phyloP scores from a whole-genome alignment of 1,140 invertebrate species.

The Papilio glaucus region DNA sequence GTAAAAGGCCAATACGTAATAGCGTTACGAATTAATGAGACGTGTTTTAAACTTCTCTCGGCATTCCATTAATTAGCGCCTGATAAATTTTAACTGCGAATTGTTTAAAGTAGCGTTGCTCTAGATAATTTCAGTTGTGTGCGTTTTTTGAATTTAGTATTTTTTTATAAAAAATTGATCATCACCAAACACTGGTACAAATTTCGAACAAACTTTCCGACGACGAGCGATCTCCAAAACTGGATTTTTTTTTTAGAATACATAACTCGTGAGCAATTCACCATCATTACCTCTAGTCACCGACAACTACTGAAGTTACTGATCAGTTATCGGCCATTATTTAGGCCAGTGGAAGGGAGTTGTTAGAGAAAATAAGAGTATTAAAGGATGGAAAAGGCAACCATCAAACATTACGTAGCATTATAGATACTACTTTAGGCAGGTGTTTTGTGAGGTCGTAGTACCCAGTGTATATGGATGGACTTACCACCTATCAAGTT shows the following conservation, averaged over 20 bases:
- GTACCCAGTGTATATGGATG: no score
- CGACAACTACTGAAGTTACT: neutral
- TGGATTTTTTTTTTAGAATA: no score
- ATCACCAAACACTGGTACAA: neutral
- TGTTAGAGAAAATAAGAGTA: no score
- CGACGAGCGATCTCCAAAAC: no score
- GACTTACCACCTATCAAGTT: no score
- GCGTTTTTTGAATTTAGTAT: conserved; percentile 36
- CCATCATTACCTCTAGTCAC: neutral
- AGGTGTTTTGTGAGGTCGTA: no score
- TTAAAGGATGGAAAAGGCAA: no score
- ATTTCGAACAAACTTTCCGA: neutral
- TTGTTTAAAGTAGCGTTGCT: conserved; percentile 42
- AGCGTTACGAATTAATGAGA: conserved; percentile 67
- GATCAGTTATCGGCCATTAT: no score
- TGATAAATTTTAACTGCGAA: conserved; percentile 53
- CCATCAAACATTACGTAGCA: no score
- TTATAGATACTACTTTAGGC: no score
- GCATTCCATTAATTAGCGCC: conserved; percentile 63
- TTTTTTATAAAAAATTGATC: conserved; percentile 5
- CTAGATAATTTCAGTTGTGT: conserved; percentile 32
- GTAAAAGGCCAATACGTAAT: conserved; percentile 61
- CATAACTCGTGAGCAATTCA: no score
- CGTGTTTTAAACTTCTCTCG: conserved; percentile 62
- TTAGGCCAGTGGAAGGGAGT: no score